Conservation (phyloP, 2,113 vertebrate genomes). For the Periophthalmodon schlosseri region DNA sequence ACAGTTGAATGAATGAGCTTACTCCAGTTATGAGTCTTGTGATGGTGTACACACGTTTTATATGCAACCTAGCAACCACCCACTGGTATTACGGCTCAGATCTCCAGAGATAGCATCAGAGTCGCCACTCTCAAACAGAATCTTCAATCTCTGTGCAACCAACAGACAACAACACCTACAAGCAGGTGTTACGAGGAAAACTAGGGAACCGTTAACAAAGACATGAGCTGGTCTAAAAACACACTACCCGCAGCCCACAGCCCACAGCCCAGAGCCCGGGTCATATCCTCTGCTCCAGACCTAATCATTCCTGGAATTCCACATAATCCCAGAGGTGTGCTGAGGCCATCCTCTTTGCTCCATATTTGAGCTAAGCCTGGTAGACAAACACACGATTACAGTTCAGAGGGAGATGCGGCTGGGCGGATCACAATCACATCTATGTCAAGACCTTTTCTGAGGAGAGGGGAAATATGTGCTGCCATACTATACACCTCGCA, state of each 20-base stretch:
- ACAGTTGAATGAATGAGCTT: too few species aligned
- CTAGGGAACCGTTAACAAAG: background rate
- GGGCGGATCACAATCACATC: slow-evolving; percentile 9
- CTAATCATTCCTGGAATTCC: slow-evolving; percentile 4
- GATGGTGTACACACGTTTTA: too few species aligned
- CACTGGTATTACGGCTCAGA: too few species aligned
- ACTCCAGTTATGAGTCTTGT: too few species aligned
- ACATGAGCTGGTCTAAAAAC: background rate
- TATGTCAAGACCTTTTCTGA: background rate
- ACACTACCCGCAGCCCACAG: background rate
- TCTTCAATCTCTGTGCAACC: too few species aligned
- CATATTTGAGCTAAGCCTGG: slow-evolving; percentile 11
- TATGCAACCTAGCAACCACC: too few species aligned
- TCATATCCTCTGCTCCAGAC: background rate
- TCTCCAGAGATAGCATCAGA: too few species aligned
- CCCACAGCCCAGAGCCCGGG: background rate
- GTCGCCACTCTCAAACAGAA: too few species aligned
- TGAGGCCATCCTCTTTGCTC: slow-evolving; percentile 11
- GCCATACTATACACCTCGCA: too few species aligned
- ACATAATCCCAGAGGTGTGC: slow-evolving; percentile 11
- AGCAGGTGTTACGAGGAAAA: too few species aligned
- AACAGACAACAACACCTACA: too few species aligned
- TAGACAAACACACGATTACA: slow-evolving; percentile 23
- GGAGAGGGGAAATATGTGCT: background rate
- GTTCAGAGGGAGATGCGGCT: slow-evolving; percentile 15